These are phyloP conservation scores for Matsumyia berberina DNA, from an alignment of 2,888 invertebrate genomes.

Conservation along the genomic window DNA sequence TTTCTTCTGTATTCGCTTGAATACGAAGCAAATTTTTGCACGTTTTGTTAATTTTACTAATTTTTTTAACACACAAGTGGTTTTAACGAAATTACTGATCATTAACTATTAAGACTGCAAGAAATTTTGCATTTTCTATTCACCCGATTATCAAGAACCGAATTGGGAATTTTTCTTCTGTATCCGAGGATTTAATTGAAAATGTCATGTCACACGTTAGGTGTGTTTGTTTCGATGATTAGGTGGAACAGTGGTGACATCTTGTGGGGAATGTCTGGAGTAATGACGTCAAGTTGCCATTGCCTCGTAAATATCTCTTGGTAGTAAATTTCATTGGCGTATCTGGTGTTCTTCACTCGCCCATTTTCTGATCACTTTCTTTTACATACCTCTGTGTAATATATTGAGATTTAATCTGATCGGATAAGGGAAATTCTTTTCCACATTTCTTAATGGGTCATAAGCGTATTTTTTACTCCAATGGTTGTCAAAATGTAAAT, in stretches of 20 bases:
- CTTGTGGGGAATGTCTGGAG: neutral
- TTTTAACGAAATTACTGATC: constrained; percentile 18
- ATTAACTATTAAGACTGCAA: constrained; percentile 26
- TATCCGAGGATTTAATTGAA: neutral
- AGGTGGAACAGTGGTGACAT: neutral
- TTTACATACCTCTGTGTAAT: too few relatives aligned
- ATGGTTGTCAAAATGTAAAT: too few relatives aligned
- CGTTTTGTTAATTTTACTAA: neutral
- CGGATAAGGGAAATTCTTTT: too few relatives aligned
- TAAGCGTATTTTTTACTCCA: too few relatives aligned
- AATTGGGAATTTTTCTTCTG: neutral
- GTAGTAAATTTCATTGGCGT: too few relatives aligned
- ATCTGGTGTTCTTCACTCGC: too few relatives aligned
- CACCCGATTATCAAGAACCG: constrained; percentile 6
- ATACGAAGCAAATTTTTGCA: neutral
- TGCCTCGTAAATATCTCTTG: too few relatives aligned
- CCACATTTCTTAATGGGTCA: too few relatives aligned
- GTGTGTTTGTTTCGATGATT: constrained; percentile 1
- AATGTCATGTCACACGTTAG: neutral
- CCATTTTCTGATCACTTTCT: too few relatives aligned
- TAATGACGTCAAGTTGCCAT: neutral
- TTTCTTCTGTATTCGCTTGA: constrained; percentile 3
- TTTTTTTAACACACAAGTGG: constrained; percentile 12
- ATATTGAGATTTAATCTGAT: too few relatives aligned
- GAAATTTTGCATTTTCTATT: constrained; percentile 27